These are phyloP conservation scores for Trachelus iudaicus DNA, from an alignment of 2,888 invertebrate species.

Conservation along the genomic window DNA sequence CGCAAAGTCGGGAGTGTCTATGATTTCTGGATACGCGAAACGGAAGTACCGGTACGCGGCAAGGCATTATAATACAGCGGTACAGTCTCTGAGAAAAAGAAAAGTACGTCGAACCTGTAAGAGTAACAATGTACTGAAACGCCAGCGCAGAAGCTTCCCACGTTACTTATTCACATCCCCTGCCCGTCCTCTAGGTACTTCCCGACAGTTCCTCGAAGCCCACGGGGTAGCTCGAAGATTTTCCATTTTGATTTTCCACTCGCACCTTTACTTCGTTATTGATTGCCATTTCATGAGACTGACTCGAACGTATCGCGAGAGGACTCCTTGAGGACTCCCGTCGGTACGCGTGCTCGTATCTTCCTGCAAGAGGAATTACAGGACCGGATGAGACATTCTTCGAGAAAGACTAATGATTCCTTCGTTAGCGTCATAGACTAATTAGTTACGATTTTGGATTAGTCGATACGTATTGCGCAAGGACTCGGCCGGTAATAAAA, in stretches of 20 bases:
- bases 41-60: too few species aligned
- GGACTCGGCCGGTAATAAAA: background rate
- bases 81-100: background rate
- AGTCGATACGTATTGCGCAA: background rate
- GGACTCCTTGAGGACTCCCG: too few species aligned
- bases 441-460: background rate
- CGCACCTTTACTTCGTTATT: background rate
- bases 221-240: too few species aligned
- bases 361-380: background rate
- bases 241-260: background rate
- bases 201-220: background rate
- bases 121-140: background rate
- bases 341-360: background rate
- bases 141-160: slow-evolving; percentile 19
- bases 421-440: background rate
- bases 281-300: background rate
- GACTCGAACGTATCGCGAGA: background rate
- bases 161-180: slow-evolving; percentile 27
- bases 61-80: too few species aligned
- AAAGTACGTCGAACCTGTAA: background rate
- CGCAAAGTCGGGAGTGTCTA: too few species aligned
- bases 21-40: background rate
- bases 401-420: background rate
- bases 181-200: background rate
- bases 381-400: background rate